These are phyloP conservation scores for Otis tarda DNA, from an alignment of 2,113 vertebrate species.

Conservation along the genomic window DNA sequence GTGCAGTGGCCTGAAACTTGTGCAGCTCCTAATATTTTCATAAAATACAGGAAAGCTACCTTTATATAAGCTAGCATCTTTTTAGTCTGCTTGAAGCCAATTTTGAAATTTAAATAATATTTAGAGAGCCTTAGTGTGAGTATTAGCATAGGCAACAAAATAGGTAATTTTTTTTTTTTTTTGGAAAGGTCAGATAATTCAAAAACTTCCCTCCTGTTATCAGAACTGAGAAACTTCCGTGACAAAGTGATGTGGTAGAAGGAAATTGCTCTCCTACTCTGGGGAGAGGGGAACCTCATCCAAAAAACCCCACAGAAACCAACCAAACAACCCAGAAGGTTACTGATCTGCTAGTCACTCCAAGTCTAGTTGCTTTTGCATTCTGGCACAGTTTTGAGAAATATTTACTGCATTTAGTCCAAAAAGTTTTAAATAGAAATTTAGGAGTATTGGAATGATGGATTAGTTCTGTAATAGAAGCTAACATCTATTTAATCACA, in stretches of 20 bases:
- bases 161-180: neutral
- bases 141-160: neutral
- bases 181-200: neutral
- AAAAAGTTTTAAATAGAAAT: constrained; percentile 64
- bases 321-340: neutral
- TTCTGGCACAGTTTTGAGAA: constrained; percentile 41
- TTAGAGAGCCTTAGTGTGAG: neutral
- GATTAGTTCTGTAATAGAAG: constrained; percentile 74
- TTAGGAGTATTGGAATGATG: constrained; percentile 69
- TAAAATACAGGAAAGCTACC: neutral
- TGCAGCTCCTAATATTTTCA: constrained; percentile 2
- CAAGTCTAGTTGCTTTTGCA: neutral
- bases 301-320: neutral
- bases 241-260: neutral
- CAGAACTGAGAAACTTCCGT: neutral
- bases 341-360: neutral
- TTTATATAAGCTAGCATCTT: neutral
- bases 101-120: constrained; percentile 6
- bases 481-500: constrained; percentile 84
- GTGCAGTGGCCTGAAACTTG: constrained; percentile 27
- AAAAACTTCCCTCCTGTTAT: neutral
- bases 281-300: no score
- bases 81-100: neutral
- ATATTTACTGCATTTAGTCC: constrained; percentile 5
- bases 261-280: neutral